These are phyloP conservation scores for Sylvilagus floridanus DNA, from an alignment of 2,797 vertebrate genomes.

Conservation along the genomic window DNA sequence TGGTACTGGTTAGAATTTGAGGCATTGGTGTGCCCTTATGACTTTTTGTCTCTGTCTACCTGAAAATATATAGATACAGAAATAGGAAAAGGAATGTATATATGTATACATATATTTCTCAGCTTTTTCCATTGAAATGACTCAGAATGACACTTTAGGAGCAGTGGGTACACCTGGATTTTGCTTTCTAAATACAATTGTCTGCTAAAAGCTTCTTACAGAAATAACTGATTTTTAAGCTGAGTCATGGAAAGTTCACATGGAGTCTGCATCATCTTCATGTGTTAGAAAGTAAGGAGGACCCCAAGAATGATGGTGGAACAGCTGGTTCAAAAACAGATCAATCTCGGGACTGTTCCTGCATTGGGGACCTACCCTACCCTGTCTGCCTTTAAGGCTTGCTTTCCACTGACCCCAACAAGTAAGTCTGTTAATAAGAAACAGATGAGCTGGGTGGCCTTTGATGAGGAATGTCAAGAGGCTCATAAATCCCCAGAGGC, in stretches of 20 bases:
- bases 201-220: background rate
- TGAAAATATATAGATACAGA: background rate
- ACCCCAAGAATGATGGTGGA: background rate
- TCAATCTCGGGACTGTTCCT: too few species aligned
- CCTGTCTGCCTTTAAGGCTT: too few species aligned
- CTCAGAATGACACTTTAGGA: background rate
- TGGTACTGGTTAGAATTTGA: background rate
- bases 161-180: background rate
- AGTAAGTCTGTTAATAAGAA: too few species aligned
- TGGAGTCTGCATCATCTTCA: background rate
- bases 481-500: too few species aligned
- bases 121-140: background rate
- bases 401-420: too few species aligned
- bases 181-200: conserved; percentile 15
- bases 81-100: background rate
- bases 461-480: too few species aligned
- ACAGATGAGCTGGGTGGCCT: too few species aligned
- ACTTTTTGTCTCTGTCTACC: background rate
- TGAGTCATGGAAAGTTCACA: background rate
- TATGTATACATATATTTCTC: background rate
- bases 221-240: background rate
- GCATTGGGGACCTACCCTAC: too few species aligned
- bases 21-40: background rate
- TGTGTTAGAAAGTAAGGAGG: background rate
- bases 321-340: too few species aligned